Base-by-base conservation (phyloP, 2,113 vertebrate species). In the Nyctereutes procyonoides region DNA sequence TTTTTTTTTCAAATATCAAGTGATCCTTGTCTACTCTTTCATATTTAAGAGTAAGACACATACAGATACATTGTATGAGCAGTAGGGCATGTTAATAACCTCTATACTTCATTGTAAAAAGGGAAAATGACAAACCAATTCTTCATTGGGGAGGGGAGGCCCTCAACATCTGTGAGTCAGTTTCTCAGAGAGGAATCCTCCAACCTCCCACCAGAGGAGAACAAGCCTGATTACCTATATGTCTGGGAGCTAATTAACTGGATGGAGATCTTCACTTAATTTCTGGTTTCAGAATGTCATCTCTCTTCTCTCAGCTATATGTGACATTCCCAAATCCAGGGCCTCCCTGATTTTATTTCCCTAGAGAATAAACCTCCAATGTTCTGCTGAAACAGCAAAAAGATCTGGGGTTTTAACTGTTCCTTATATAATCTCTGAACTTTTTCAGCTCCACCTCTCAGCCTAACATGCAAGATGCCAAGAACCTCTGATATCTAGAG, bases 351-450 rank as follows among this genome's bases (percentile, higher is more conserved):
- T 90, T 82, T 87, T 93, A 71, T 55, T 90, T 90, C 74, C 86
- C 51, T 79, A 43, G 65, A 90, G 86, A 93, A 74, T 81, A 86
- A 73, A 73, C 30, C 55, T 93, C 73, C 81, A 80, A 60, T 55
- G 51, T 97, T 95, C 26, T 93, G 69, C 13, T 93, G 65, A 90
- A 95, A 93, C 15, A 84, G 48, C 81, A 58, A 82, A 81, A 91
- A 73, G 15, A 84, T 62, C 16, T 83, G 51, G 53, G 53, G 24
- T n/a, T 60, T 77, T 88, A 83, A 80, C 17, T 85, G 14, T 79
- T 96, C 32, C n/a, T 82, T 60, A 82, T 30, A 17, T 67, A 95
- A 82, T 30, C 63, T 92, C 19, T 20, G 43, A 69, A 88, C 12
- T 92, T 80, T 93, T 95, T 93, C 84, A 16, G 38, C 7, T 79